Evolutionary conservation across 2,113 vertebrate species (phyloP).

Genomic region (Pogonocichla stellata): DNA sequence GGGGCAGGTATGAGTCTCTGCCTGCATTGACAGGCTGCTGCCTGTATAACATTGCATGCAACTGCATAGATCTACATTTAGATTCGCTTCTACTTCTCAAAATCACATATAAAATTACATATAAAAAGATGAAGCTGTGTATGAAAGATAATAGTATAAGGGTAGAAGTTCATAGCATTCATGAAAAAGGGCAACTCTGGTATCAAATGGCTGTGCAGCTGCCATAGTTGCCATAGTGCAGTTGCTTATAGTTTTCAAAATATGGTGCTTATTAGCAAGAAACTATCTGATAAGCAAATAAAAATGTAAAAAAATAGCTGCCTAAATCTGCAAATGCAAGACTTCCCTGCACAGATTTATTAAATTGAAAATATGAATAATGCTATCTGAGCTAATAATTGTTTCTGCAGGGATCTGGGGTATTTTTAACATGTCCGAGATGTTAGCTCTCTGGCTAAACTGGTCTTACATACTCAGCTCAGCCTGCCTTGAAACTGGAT

Average conservation of each 20-base stretch:
- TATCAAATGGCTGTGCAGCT: not conserved
- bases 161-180: not conserved
- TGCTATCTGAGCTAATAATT: not conserved
- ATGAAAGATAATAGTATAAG: not conserved
- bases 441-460: not conserved
- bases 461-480: not conserved
- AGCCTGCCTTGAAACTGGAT: not conserved
- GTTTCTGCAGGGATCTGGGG: not conserved
- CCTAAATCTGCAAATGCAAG: not conserved
- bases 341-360: not conserved
- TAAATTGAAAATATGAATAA: not conserved
- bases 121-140: not conserved
- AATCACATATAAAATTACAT: not conserved
- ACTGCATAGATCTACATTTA: not conserved
- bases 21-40: not conserved
- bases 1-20: not conserved
- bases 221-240: not conserved
- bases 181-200: not conserved
- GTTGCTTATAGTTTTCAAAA: constrained; percentile 1
- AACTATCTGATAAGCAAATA: not conserved
- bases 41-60: not conserved
- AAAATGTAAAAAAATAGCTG: not conserved
- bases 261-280: not conserved
- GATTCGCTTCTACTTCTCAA: not conserved
- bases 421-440: not conserved